A percentile compares a stretch with the other conserved stretches of the same genome.
Evolutionary conservation across 64 coral and sea anemone genomes (phyloP).

Genomic region (Catalaphyllia jardinei): DNA sequence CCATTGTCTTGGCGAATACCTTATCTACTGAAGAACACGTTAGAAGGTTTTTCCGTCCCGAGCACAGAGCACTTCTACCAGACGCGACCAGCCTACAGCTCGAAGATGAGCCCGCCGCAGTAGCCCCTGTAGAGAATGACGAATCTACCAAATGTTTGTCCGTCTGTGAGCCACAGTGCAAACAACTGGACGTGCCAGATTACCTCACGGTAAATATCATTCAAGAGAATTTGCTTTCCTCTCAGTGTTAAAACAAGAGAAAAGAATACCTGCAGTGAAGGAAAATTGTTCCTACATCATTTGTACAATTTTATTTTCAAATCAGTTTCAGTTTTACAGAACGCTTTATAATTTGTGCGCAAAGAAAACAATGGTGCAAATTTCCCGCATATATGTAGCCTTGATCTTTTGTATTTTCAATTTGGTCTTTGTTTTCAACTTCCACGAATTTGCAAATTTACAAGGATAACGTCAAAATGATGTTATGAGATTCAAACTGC

Average conservation of each 20-base stretch:
- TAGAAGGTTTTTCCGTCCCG: not conserved
- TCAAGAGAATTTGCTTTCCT: too few species aligned
- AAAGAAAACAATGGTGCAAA: too few species aligned
- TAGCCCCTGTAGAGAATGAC: not conserved
- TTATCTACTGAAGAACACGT: not conserved
- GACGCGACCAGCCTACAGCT: not conserved
- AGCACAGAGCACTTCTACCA: not conserved
- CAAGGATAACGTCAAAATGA: too few species aligned
- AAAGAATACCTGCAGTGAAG: too few species aligned
- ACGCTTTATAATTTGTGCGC: too few species aligned
- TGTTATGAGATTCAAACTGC: too few species aligned
- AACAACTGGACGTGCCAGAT: not conserved
- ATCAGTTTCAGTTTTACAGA: too few species aligned
- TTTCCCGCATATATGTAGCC: too few species aligned
- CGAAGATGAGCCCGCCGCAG: not conserved
- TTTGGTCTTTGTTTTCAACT: not conserved
- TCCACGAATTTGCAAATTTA: too few species aligned
- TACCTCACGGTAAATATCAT: slow-evolving; percentile 7
- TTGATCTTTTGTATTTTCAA: not conserved
- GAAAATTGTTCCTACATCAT: too few species aligned
- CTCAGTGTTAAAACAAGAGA: too few species aligned
- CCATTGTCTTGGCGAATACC: not conserved
- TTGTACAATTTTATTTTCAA: too few species aligned
- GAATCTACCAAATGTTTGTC: slow-evolving; percentile 16
- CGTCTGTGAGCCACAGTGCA: not conserved